Base-by-base conservation (phyloP, 2,113 vertebrate genomes). In the Psammodynastes pulverulentus region DNA sequence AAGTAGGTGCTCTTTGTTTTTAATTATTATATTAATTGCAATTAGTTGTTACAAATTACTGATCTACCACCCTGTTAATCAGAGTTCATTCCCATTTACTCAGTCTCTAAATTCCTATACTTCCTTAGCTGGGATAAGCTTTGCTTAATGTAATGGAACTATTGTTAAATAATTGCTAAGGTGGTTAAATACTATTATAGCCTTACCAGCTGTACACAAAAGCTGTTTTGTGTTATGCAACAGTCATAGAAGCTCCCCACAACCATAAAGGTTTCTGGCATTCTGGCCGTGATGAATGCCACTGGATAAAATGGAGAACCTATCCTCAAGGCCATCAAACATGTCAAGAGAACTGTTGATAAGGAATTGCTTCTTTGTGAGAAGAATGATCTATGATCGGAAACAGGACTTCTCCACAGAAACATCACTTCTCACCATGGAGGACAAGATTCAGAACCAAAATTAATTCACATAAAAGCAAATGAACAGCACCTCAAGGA, bases 271-370 rank as follows among this genome's bases (percentile, higher is more conserved):
- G 46, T 95, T 87, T 92, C 85, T 94, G 92, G 67, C 91, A 43
- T 94, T 84, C 90, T 96, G 94, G 94, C 90, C 90, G 13, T 92
- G 93, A 93, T 90, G 92, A 94, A 91, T 86, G 91, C 92, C n/a
- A 86, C n/a, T 93, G 43, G 49, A 48, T 90, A 86, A 19, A 12
- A 45, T 34, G 87, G 84, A 87, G 49, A 87, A 84, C 85, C 95
- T 93, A 89, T 43, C 49, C 91, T 92, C 23, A 0, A 46, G 8
- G 54, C n/a, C 84, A 93, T 94, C 94, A 94, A 87, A 94, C 95
- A 93, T 39, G 88, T 49, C 88, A 58, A 1, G 39, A 49, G 89
- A 92, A 93, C 87, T 72, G 90, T 34, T 67, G 56, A 10, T 7
- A 87, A 87, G 56, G 34, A 58, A 67, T 52, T 7, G 19, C 6